A percentile compares a stretch with the other conserved stretches of the same genome.
Conservation (phyloP, 2,888 invertebrate species). For the Abrostola tripartita region DNA sequence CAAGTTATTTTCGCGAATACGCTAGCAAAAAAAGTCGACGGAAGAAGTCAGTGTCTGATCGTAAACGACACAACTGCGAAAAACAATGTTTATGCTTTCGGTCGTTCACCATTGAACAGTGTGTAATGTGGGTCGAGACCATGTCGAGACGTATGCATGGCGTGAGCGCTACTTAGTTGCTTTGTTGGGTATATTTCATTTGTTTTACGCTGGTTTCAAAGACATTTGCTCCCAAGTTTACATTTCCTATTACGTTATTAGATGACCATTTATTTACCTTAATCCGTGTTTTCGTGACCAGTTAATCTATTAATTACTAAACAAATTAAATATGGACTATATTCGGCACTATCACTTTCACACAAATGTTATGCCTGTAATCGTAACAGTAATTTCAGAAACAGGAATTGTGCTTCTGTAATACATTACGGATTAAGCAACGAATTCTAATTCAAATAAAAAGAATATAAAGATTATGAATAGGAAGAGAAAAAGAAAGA, state of each 20-base stretch:
- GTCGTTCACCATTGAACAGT: constrained; percentile 51
- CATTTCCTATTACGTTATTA: too few relatives aligned
- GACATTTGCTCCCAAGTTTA: too few relatives aligned
- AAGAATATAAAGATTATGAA: neutral
- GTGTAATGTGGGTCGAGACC: constrained; percentile 47
- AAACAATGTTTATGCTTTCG: constrained; percentile 55
- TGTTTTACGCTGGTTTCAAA: too few relatives aligned
- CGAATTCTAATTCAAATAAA: neutral
- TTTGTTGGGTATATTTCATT: neutral
- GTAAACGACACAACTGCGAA: constrained; percentile 42
- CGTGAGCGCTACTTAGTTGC: neutral
- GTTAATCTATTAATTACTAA: too few relatives aligned
- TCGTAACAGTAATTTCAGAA: too few relatives aligned
- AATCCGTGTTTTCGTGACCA: too few relatives aligned
- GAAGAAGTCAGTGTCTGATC: constrained; percentile 38
- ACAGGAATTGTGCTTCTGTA: too few relatives aligned
- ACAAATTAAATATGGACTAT: too few relatives aligned
- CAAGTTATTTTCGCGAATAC: constrained; percentile 44
- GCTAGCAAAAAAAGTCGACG: constrained; percentile 32
- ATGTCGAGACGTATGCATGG: neutral
- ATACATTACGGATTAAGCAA: too few relatives aligned
- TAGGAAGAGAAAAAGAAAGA: neutral
- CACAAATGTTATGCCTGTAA: too few relatives aligned
- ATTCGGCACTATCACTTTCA: too few relatives aligned
- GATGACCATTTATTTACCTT: too few relatives aligned